A percentile compares a stretch with the other conserved stretches of the same genome.
These are phyloP conservation scores for Isoperla grammatica DNA, from an alignment of 2,888 invertebrate genomes.

Conservation along the genomic window DNA sequence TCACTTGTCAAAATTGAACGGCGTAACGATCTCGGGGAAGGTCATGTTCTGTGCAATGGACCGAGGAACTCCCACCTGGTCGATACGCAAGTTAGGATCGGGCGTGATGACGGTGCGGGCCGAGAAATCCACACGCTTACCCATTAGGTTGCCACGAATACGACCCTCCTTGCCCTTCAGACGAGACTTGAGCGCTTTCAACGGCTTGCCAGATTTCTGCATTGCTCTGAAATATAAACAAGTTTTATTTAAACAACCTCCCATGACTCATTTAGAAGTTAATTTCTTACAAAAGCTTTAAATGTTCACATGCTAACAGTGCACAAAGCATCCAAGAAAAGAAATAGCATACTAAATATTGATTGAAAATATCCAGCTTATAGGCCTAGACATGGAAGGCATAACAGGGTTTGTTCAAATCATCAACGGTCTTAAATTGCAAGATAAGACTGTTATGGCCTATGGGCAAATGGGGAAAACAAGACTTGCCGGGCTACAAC, in stretches of 20 bases:
- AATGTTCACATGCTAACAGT: no score
- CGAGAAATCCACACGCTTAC: constrained; percentile 99
- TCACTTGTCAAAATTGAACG: constrained; percentile 95
- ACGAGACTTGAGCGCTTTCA: constrained; percentile 96
- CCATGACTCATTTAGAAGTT: no score
- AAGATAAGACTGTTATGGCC: no score
- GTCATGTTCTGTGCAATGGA: constrained; percentile 99
- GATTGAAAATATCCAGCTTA: no score
- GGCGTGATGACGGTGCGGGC: constrained; percentile 98
- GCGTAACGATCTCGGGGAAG: constrained; percentile 98
- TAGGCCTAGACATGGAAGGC: no score
- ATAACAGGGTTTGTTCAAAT: no score
- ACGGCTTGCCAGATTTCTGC: constrained; percentile 97
- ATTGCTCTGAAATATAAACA: constrained; percentile 65
- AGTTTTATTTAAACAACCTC: neutral
- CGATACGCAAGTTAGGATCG: constrained; percentile 90
- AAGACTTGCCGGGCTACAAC: no score
- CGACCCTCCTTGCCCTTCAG: constrained; percentile 98
- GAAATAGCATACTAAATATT: neutral
- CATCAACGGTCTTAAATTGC: no score
- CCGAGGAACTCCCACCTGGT: constrained; percentile 96
- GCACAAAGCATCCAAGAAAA: no score
- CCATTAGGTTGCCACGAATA: constrained; percentile 99
- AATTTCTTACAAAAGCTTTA: no score
- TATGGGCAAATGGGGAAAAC: no score